A percentile compares a stretch with the other conserved stretches of the same genome.
Evolutionary conservation across 2,888 invertebrate species (phyloP).

Genomic region (Hypolimnas misippus): DNA sequence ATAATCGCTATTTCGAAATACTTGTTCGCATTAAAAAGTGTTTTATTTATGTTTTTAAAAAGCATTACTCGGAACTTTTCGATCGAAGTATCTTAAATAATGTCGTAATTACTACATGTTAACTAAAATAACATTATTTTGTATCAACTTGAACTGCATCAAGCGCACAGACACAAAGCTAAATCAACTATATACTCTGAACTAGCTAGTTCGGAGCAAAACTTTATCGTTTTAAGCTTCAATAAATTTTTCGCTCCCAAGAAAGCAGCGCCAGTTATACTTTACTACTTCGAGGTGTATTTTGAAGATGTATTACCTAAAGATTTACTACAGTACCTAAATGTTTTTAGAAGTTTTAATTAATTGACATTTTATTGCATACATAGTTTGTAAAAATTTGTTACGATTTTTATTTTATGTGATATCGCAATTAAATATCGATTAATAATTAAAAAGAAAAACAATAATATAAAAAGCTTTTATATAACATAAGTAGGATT

Average conservation of each 20-base stretch:
- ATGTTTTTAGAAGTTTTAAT: not conserved
- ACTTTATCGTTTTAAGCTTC: constrained; percentile 29
- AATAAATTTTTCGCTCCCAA: constrained; percentile 31
- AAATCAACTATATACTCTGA: constrained; percentile 23
- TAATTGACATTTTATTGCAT: not conserved
- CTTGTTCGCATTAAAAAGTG: too few species aligned
- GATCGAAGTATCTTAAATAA: too few species aligned
- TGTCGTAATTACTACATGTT: too few species aligned
- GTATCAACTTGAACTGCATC: not conserved
- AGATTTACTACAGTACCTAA: constrained; percentile 11
- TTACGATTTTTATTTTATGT: too few species aligned
- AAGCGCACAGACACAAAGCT: not conserved
- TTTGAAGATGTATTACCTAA: constrained; percentile 2
- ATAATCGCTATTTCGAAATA: too few species aligned
- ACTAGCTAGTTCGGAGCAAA: constrained; percentile 24
- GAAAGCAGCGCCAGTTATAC: constrained; percentile 26
- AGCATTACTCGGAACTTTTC: too few species aligned
- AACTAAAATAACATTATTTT: not conserved
- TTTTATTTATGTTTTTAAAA: too few species aligned
- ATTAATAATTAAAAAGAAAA: too few species aligned
- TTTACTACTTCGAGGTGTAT: constrained; percentile 25
- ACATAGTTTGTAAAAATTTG: not conserved
- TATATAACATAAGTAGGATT: too few species aligned
- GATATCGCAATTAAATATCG: too few species aligned
- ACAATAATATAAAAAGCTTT: too few species aligned